Percentiles rank a stretch among this genome's conserved stretches.
phyloP scores from a whole-genome alignment of 2,113 vertebrate species.

The Henicopernis longicauda region DNA sequence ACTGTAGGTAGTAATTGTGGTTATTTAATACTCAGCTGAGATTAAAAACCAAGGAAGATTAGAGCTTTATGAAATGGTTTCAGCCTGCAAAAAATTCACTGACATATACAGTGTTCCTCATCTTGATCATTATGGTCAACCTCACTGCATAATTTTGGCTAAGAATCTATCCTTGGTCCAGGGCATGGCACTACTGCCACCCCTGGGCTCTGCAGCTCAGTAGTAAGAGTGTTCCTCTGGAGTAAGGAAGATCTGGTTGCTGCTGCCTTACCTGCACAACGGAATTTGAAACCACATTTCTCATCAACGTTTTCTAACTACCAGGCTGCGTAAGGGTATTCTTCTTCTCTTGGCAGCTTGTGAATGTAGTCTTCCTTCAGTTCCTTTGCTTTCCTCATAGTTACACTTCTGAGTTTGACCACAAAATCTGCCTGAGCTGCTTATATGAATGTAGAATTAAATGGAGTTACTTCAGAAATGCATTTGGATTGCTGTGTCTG shows the following conservation, averaged over 20 bases:
- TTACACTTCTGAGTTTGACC: neutral
- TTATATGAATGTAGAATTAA: neutral
- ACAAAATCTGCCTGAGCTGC: neutral
- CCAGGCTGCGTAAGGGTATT: neutral
- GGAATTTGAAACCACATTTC: neutral
- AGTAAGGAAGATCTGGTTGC: neutral
- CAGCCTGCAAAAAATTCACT: neutral
- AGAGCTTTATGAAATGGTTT: neutral
- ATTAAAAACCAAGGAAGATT: neutral
- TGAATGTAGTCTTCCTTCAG: neutral
- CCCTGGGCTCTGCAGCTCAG: neutral
- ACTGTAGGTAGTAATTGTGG: neutral
- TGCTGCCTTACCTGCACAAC: neutral
- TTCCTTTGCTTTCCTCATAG: neutral
- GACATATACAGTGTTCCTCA: neutral
- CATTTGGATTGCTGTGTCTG: neutral
- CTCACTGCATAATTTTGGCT: neutral
- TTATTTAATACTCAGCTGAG: neutral
- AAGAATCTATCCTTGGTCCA: neutral
- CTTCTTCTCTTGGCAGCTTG: neutral
- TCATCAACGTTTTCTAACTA: neutral
- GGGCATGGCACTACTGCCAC: neutral
- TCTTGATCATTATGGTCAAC: neutral
- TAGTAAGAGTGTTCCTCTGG: neutral
- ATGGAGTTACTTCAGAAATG: neutral